Conservation (phyloP, 1,140 invertebrate species). For the Hycleus cichorii region DNA sequence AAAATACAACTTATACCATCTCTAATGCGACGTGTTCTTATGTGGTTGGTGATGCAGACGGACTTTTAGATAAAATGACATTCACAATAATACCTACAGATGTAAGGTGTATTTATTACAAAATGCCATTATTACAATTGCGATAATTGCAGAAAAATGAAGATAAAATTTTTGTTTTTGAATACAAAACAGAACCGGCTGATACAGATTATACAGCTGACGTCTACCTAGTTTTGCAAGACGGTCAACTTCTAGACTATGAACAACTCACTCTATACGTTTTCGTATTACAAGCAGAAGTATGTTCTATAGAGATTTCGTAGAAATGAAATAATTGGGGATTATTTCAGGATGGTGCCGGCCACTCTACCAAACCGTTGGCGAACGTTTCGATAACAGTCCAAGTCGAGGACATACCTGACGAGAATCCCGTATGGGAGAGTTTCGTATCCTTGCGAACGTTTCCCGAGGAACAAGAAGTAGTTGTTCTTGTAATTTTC, state of each 20-base stretch:
- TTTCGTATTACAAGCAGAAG: slow-evolving; percentile 4
- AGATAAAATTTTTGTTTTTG: background rate
- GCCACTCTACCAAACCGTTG: background rate
- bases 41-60: background rate
- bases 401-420: background rate
- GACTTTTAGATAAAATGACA: background rate
- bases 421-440: slow-evolving; percentile 1
- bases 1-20: background rate
- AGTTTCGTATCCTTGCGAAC: background rate
- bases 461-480: background rate
- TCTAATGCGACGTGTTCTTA: background rate
- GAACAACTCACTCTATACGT: background rate
- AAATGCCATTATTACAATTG: background rate
- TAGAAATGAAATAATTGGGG: background rate
- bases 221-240: background rate
- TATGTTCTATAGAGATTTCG: background rate
- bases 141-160: background rate
- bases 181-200: background rate
- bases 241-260: background rate
- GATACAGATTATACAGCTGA: background rate
- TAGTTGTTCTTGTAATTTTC: background rate
- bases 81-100: background rate
- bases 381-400: background rate
- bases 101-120: background rate
- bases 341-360: slow-evolving; percentile 2